Conservation (phyloP, 1,140 invertebrate species). For the Scaptomyza graminum region DNA sequence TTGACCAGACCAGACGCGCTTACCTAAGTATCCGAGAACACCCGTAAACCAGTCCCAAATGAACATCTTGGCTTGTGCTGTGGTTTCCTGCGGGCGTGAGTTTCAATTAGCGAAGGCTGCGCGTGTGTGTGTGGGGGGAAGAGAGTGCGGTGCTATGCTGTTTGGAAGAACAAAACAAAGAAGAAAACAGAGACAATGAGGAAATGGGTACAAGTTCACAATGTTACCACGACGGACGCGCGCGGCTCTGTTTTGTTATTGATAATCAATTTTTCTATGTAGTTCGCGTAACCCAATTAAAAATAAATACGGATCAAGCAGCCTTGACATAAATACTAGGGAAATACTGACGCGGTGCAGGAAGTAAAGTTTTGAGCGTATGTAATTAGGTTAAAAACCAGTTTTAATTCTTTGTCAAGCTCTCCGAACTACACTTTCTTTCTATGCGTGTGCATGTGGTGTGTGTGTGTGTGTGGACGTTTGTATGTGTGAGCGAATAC, state of each 20-base stretch:
- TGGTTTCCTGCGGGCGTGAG: constrained; percentile 63
- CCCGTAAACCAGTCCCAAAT: constrained; percentile 99
- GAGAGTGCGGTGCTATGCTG: constrained; percentile 64
- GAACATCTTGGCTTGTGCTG: constrained; percentile 90
- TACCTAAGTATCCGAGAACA: constrained; percentile 97
- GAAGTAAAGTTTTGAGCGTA: constrained; percentile 43
- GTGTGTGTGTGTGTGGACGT: constrained; percentile 36
- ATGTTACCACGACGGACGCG: constrained; percentile 43
- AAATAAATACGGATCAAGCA: constrained; percentile 11
- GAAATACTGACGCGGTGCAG: constrained; percentile 23
- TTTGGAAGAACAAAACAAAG: constrained; percentile 24
- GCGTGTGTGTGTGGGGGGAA: constrained; percentile 61
- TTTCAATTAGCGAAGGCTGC: constrained; percentile 54
- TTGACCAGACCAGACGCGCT: constrained; percentile 73
- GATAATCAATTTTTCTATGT: constrained; percentile 33
- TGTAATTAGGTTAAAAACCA: constrained; percentile 81
- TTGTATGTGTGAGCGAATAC: constrained; percentile 9
- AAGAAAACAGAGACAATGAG: constrained; percentile 30
- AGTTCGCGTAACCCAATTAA: constrained; percentile 31
- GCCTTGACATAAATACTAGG: constrained; percentile 69
- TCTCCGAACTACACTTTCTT: constrained; percentile 71
- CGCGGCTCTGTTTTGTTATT: constrained; percentile 13
- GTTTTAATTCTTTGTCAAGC: constrained; percentile 74
- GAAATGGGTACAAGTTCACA: constrained; percentile 53
- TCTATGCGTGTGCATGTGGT: constrained; percentile 46